Percentiles rank a stretch among this genome's conserved stretches.
phyloP scores from a whole-genome alignment of 2,888 invertebrate species.

The Rhamphomyia laevipes region DNA sequence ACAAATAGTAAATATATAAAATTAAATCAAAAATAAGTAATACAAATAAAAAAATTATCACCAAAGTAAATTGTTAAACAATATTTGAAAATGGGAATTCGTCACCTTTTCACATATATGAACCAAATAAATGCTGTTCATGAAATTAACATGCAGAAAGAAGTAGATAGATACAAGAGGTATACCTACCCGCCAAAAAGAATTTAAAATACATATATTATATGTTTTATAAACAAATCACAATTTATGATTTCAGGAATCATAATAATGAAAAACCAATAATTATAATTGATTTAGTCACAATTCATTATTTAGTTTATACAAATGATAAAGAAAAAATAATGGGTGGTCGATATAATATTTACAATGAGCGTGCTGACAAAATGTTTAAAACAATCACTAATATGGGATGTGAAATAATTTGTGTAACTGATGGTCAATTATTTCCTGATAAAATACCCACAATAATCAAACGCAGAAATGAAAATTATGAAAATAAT shows the following conservation, averaged over 20 bases:
- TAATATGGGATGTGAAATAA: slow-evolving; percentile 2
- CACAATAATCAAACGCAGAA: slow-evolving; percentile 4
- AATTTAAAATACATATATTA: no score
- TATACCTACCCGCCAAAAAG: no score
- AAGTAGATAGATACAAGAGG: no score
- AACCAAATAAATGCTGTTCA: no score
- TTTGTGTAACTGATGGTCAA: slow-evolving; percentile 9
- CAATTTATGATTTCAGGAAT: neutral
- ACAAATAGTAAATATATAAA: no score
- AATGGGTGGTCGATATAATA: slow-evolving; percentile 9
- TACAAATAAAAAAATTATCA: no score
- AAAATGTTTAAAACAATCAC: neutral
- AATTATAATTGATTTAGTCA: slow-evolving; percentile 7
- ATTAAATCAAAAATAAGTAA: no score
- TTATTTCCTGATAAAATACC: slow-evolving; percentile 1
- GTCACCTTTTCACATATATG: neutral
- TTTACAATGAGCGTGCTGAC: neutral
- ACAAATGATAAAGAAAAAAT: slow-evolving; percentile 5
- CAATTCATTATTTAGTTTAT: neutral
- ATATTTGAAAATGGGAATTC: neutral
- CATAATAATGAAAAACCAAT: neutral
- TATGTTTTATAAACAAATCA: no score
- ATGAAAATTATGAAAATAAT: slow-evolving; percentile 1
- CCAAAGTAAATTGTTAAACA: no score
- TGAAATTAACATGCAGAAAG: no score